These are phyloP conservation scores for Leuciscus idus DNA, from an alignment of 2,113 vertebrate genomes.

Conservation along the genomic window DNA sequence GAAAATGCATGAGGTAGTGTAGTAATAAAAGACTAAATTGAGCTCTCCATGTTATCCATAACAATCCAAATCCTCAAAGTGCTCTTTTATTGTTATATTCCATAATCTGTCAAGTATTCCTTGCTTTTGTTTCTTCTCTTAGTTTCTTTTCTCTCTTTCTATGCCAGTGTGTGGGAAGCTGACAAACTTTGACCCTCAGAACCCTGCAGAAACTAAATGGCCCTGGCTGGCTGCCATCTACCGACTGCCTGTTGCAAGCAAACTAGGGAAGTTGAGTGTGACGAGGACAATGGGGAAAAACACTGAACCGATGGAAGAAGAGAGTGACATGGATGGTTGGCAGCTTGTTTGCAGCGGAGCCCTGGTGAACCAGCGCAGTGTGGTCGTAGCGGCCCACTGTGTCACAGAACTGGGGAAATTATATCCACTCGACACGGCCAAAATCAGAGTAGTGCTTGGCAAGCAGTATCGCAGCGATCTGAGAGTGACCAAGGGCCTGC, in stretches of 20 bases:
- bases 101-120: slow-evolving; percentile 18
- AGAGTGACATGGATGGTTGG: slow-evolving; percentile 76
- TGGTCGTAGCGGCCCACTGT: slow-evolving; percentile 93
- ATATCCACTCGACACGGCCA: slow-evolving; percentile 81
- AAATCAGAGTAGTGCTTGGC: slow-evolving; percentile 90
- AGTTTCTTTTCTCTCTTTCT: slow-evolving; percentile 47
- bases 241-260: slow-evolving; percentile 69
- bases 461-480: slow-evolving; percentile 89
- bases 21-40: neutral
- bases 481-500: slow-evolving; percentile 85
- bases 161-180: slow-evolving; percentile 91
- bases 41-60: neutral
- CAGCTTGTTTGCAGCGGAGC: slow-evolving; percentile 94
- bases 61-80: neutral
- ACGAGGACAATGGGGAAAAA: slow-evolving; percentile 80
- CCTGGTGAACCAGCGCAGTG: slow-evolving; percentile 90
- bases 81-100: neutral
- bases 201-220: slow-evolving; percentile 82
- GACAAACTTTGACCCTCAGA: slow-evolving; percentile 80
- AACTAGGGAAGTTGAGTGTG: slow-evolving; percentile 70
- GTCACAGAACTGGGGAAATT: slow-evolving; percentile 91
- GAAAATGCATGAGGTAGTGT: neutral
- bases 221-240: slow-evolving; percentile 96
- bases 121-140: slow-evolving; percentile 13
- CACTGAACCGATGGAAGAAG: slow-evolving; percentile 51